A percentile compares a stretch with the other conserved stretches of the same genome.
Evolutionary conservation across 2,797 vertebrate genomes (phyloP).

Genomic region (Megaceryle alcyon): DNA sequence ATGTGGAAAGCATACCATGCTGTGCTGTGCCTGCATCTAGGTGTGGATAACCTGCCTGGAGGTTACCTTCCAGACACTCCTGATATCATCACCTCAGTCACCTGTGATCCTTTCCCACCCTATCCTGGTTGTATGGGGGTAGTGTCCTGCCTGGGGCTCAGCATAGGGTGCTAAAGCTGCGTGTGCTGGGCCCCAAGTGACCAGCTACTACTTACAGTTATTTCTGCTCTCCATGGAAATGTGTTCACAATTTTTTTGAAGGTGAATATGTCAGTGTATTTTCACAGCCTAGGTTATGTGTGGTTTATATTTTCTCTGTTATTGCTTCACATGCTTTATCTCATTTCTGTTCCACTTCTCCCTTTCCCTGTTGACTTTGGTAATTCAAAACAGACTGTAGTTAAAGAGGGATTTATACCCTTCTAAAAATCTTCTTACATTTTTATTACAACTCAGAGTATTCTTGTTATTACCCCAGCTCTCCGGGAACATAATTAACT

Average conservation of each 20-base stretch:
- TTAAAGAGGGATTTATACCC: constrained; percentile 33
- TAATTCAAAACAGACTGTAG: constrained; percentile 45
- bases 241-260: neutral
- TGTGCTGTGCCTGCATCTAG: neutral
- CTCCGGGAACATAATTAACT: neutral
- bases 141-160: neutral
- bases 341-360: neutral
- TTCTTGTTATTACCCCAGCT: neutral
- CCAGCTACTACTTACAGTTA: neutral
- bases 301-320: constrained; percentile 39
- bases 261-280: neutral
- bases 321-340: neutral
- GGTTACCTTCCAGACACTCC: neutral
- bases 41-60: neutral
- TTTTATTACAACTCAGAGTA: constrained; percentile 11
- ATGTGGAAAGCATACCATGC: fast-evolving
- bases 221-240: neutral
- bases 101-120: neutral
- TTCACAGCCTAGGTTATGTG: neutral
- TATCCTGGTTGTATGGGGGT: fast-evolving
- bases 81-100: neutral
- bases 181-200: neutral
- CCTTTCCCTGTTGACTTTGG: neutral
- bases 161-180: fast-evolving
- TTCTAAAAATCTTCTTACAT: constrained; percentile 11